These are phyloP conservation scores for Apotomis turbidana DNA, from an alignment of 2,888 invertebrate species.

Conservation along the genomic window DNA sequence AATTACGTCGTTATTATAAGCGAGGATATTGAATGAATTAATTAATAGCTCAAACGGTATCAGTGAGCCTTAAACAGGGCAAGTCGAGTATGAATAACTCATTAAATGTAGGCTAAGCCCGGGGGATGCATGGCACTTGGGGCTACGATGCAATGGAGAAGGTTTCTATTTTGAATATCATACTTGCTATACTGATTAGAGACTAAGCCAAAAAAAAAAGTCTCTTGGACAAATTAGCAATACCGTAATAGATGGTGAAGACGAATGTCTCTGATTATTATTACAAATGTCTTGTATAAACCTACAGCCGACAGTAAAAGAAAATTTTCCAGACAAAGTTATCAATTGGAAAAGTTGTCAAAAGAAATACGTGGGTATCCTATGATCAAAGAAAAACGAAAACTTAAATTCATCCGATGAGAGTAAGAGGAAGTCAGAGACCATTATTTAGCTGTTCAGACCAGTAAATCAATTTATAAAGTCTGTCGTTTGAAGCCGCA, in stretches of 20 bases:
- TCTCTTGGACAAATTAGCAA: too few relatives aligned
- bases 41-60: conserved; percentile 25
- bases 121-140: neutral
- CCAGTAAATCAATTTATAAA: too few relatives aligned
- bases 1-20: neutral
- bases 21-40: conserved; percentile 10
- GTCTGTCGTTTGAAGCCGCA: too few relatives aligned
- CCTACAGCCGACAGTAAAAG: too few relatives aligned
- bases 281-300: neutral
- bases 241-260: too few relatives aligned
- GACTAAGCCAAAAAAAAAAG: too few relatives aligned
- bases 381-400: neutral
- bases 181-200: neutral
- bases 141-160: neutral
- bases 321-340: neutral
- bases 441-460: too few relatives aligned
- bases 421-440: too few relatives aligned
- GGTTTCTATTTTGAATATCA: neutral
- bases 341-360: neutral
- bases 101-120: conserved; percentile 19
- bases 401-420: neutral
- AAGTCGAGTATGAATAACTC: conserved; percentile 29
- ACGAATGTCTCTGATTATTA: too few relatives aligned
- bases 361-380: neutral
- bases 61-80: conserved; percentile 10